These are phyloP conservation scores for Lasioglossum zephyrum DNA, from an alignment of 2,888 invertebrate genomes.

Conservation along the genomic window DNA sequence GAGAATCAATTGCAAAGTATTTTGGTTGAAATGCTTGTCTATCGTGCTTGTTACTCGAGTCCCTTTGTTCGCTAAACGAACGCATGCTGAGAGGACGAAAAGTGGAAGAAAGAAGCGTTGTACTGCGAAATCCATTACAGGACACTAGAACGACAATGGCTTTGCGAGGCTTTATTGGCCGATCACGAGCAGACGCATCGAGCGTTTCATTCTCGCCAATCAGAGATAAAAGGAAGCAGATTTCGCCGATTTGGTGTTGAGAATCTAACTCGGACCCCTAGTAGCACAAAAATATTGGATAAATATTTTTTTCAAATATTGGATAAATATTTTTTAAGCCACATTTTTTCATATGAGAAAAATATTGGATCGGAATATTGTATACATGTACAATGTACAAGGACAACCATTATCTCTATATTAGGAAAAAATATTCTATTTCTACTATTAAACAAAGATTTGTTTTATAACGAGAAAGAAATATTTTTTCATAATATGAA, in stretches of 20 bases:
- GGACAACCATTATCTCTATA: too few species aligned
- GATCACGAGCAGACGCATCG: neutral
- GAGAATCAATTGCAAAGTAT: slow-evolving; percentile 31
- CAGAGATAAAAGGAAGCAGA: neutral
- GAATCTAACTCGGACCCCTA: too few species aligned
- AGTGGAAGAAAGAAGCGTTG: slow-evolving; percentile 38
- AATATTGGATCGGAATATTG: too few species aligned
- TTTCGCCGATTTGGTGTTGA: neutral
- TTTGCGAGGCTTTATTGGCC: neutral
- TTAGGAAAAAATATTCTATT: too few species aligned
- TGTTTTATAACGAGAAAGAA: too few species aligned
- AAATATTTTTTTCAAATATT: too few species aligned
- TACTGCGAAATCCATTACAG: slow-evolving; percentile 34
- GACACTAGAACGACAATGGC: slow-evolving; percentile 11
- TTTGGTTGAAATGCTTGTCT: slow-evolving; percentile 26
- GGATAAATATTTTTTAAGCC: too few species aligned
- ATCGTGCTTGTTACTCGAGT: slow-evolving; percentile 49
- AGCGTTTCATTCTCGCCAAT: neutral
- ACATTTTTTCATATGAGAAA: too few species aligned
- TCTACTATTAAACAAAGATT: too few species aligned
- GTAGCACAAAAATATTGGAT: too few species aligned
- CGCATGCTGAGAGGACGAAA: slow-evolving; percentile 40
- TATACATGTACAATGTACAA: too few species aligned
- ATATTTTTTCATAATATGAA: too few species aligned
- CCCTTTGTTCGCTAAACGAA: slow-evolving; percentile 29